A percentile compares a stretch with the other conserved stretches of the same genome.
Conservation (phyloP, 2,113 vertebrate species). For the Nannospalax galili region DNA sequence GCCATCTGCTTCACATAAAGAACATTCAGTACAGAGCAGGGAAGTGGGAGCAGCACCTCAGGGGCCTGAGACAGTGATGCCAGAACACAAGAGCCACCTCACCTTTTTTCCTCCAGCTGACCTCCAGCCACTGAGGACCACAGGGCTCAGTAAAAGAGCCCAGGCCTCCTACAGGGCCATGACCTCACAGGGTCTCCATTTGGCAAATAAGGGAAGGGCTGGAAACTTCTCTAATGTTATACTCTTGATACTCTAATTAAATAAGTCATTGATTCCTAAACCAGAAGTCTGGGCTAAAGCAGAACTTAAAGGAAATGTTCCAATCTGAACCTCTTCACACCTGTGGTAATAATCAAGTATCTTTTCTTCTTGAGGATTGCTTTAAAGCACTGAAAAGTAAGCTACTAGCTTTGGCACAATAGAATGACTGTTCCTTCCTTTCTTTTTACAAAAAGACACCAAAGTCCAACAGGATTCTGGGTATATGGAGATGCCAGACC, state of each 20-base stretch:
- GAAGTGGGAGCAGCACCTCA: slow-evolving; percentile 53
- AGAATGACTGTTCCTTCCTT: background rate
- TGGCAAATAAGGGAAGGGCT: background rate
- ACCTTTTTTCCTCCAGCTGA: background rate
- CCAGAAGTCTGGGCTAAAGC: background rate
- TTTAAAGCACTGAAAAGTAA: slow-evolving; percentile 33
- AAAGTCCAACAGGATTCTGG: background rate
- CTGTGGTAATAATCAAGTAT: background rate
- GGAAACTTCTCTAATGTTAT: background rate
- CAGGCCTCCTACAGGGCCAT: background rate
- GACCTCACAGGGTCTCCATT: background rate
- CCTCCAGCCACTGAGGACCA: accelerated
- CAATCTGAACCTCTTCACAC: background rate
- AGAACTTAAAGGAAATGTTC: background rate
- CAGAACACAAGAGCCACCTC: background rate
- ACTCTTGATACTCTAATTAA: background rate
- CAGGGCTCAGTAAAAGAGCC: background rate
- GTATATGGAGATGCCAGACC: background rate
- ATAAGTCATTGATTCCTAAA: slow-evolving; percentile 36
- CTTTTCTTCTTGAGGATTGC: background rate
- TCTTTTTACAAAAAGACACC: slow-evolving; percentile 11
- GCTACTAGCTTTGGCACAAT: background rate
- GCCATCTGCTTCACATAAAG: background rate
- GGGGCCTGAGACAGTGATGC: background rate
- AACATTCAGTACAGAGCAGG: background rate